Evolutionary conservation across 2,797 vertebrate genomes (phyloP), one percentile per base, ranked within the genome.

Genomic region (Acropternis orthonyx): DNA sequence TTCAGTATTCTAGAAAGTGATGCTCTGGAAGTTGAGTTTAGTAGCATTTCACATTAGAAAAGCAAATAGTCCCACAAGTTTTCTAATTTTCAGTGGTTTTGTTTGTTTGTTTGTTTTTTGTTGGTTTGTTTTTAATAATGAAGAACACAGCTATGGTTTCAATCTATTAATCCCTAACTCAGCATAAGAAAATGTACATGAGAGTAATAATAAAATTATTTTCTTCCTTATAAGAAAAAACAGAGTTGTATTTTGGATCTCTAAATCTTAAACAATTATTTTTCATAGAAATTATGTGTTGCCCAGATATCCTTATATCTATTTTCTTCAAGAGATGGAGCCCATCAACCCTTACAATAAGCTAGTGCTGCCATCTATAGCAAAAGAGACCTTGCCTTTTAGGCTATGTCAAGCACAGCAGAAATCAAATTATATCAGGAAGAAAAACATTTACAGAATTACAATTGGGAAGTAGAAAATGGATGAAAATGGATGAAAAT

Each of bases 331-430:
- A 52, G 14, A 68, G 30, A 86, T 32, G 7, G 10, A 93, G 24
- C 9, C 14, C 34, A 77, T 13, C 44, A 91, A 51, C 34, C 7
- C 34, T 88, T 93, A 52, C 17, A 55, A 73, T 44, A 93, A 92
- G 44, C 37, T 74, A 78, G 37, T 93, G 86, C 90, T 96, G 88
- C 92, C 87, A 96, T 43, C 79, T 95, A 72, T 56, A 74, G 88
- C 20, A 95, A 89, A 90, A 87, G 23, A 78, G 14, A 52, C 11
- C 39, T 89, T 41, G 20, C 15, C 39, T 93, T 89, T 76, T 59
- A 66, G 17, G 36, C 18, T n/a, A 6, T 19, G 39, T 48, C n/a
- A 79, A 82, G 6, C 18, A 36, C 7, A 20, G 37, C 41, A 34
- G 7, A 87, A 67, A 80, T 0, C 39, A 36, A 82, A 55, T 39